phyloP scores from a whole-genome alignment of 2,888 invertebrate genomes.

The Lochmaea crataegi region DNA sequence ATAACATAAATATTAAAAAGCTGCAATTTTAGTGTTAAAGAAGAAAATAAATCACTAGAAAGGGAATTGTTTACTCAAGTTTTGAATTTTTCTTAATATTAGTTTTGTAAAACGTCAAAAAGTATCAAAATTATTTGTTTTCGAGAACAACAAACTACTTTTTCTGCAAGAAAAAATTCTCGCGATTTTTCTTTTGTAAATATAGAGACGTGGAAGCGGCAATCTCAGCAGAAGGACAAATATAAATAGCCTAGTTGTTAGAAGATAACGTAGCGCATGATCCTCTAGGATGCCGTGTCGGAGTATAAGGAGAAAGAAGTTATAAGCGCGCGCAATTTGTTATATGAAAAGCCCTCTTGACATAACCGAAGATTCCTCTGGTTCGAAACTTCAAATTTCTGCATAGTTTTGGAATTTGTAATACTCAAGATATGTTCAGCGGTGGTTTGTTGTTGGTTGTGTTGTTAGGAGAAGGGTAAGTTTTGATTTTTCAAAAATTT shows the following conservation, averaged over 20 bases:
- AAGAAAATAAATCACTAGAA: too few relatives aligned
- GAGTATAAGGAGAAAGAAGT: slow-evolving; percentile 21
- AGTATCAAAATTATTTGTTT: too few relatives aligned
- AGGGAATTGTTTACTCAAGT: too few relatives aligned
- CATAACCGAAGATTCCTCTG: slow-evolving; percentile 5
- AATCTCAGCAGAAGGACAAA: background rate
- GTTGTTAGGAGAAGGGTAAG: slow-evolving; percentile 12
- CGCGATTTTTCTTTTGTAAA: background rate
- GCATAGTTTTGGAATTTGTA: slow-evolving; percentile 4
- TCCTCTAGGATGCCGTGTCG: slow-evolving; percentile 18
- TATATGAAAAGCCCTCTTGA: slow-evolving; percentile 31
- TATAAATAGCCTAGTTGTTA: slow-evolving; percentile 3
- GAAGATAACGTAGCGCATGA: slow-evolving; percentile 32
- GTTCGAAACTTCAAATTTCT: slow-evolving; percentile 20
- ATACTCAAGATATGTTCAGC: background rate
- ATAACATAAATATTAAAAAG: too few relatives aligned
- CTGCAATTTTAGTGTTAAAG: too few relatives aligned
- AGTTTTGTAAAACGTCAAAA: too few relatives aligned
- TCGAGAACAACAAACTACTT: too few relatives aligned
- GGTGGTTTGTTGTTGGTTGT: background rate
- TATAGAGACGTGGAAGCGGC: background rate
- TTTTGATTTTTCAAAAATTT: background rate
- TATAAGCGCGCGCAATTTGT: slow-evolving; percentile 39
- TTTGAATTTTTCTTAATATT: too few relatives aligned
- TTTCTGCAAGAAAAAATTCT: too few relatives aligned